These are phyloP conservation scores for Odontophorus gujanensis DNA, from an alignment of 2,113 vertebrate genomes.

Conservation along the genomic window DNA sequence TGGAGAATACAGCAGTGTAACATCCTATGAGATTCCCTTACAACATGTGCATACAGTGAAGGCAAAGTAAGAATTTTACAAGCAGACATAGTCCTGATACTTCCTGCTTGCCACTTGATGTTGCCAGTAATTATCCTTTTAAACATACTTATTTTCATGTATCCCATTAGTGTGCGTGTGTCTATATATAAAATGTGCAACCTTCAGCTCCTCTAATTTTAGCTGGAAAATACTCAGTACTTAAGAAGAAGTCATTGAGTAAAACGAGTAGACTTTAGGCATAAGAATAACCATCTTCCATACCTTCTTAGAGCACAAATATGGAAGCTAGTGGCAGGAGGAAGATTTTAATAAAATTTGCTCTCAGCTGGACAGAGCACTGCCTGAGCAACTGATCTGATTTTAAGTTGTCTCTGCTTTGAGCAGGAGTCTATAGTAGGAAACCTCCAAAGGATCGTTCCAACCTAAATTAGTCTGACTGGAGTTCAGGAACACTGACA, in stretches of 20 bases:
- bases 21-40: neutral
- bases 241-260: neutral
- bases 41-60: neutral
- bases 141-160: neutral
- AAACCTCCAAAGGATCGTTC: neutral
- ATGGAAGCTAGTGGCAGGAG: neutral
- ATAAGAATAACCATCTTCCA: neutral
- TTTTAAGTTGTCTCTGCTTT: neutral
- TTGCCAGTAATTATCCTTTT: neutral
- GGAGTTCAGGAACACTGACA: neutral
- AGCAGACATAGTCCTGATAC: neutral
- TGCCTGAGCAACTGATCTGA: neutral
- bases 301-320: neutral
- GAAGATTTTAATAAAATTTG: accelerated
- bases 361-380: neutral
- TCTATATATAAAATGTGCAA: neutral
- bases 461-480: neutral
- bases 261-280: neutral
- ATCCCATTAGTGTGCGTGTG: neutral
- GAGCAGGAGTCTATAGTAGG: neutral
- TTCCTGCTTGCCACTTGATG: neutral
- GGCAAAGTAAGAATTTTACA: neutral
- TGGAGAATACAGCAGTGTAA: neutral
- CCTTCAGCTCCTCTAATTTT: neutral
- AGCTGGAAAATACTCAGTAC: neutral